Conservation (phyloP, 2,113 vertebrate species). For the Electrona antarctica region DNA sequence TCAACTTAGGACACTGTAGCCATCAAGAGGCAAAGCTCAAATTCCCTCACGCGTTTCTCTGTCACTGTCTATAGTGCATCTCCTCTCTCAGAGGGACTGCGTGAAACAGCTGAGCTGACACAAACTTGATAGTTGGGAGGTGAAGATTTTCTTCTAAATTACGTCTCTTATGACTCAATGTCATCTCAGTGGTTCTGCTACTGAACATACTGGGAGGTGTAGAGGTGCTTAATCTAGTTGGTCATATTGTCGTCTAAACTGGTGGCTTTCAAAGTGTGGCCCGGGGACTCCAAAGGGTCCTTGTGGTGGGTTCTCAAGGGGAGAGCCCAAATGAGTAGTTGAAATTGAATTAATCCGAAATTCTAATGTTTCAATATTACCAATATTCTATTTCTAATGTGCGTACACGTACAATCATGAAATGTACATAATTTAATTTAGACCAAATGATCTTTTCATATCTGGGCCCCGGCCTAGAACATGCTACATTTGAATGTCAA, state of each 20-base stretch:
- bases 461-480: no score
- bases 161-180: conserved; percentile 1
- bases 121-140: conserved; percentile 8
- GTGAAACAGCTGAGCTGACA: conserved; percentile 25
- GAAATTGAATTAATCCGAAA: no score
- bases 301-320: no score
- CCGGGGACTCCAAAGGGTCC: no score
- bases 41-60: conserved; percentile 5
- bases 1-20: conserved; percentile 14
- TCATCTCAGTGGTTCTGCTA: not conserved
- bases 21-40: conserved; percentile 5
- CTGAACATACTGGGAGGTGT: not conserved
- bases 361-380: no score
- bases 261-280: no score
- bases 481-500: no score
- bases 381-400: no score
- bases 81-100: not conserved
- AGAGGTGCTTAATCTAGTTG: not conserved
- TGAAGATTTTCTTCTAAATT: conserved; percentile 1
- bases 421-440: no score
- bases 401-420: no score
- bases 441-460: no score
- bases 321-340: no score
- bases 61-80: conserved; percentile 1
- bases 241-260: not conserved